Conservation (phyloP, 2,797 vertebrate genomes). For the Siniperca scherzeri region DNA sequence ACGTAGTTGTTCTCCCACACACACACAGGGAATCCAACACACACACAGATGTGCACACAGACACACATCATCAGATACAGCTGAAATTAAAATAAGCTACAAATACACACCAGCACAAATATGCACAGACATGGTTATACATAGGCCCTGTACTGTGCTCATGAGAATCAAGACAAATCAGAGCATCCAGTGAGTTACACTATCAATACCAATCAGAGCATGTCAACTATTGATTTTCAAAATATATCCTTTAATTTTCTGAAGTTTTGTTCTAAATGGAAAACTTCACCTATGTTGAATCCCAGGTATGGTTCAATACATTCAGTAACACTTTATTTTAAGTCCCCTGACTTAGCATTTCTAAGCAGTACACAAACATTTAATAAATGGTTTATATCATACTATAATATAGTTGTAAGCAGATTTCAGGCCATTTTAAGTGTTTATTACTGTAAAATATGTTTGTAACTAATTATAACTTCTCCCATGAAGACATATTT, state of each 20-base stretch:
- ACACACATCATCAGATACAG: background rate
- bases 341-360: background rate
- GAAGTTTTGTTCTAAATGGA: background rate
- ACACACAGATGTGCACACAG: conserved; percentile 19
- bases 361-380: background rate
- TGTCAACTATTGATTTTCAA: conserved; percentile 6
- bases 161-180: background rate
- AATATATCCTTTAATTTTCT: background rate
- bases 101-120: background rate
- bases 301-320: background rate
- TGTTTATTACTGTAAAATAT: background rate
- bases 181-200: conserved; percentile 3
- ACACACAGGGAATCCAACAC: conserved; percentile 12
- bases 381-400: background rate
- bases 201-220: background rate
- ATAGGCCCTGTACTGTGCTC: background rate
- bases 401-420: background rate
- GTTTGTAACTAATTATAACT: too few relatives aligned
- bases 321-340: background rate
- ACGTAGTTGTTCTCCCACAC: background rate
- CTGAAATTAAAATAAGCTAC: background rate
- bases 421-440: background rate
- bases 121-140: background rate
- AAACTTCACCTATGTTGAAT: background rate
- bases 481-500: background rate